phyloP scores from a whole-genome alignment of 1,140 invertebrate species.

The Drosophila parvula region DNA sequence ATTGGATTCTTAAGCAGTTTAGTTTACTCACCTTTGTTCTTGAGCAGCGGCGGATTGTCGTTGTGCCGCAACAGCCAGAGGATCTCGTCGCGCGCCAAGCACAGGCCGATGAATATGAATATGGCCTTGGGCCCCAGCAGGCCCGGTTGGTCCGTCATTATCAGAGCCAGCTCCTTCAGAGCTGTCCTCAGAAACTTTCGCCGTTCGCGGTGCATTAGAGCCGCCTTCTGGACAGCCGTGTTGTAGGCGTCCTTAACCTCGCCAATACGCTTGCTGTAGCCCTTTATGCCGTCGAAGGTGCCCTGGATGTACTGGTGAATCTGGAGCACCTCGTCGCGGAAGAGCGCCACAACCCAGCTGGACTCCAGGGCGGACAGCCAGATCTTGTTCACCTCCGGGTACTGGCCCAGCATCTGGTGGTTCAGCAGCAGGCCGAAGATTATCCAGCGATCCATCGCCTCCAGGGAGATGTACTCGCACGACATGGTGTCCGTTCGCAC shows the following conservation, averaged over 20 bases:
- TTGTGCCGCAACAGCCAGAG: constrained; percentile 98
- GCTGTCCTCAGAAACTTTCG: constrained; percentile 98
- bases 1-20: neutral
- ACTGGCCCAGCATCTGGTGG: constrained; percentile 91
- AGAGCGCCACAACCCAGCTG: constrained; percentile 96
- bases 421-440: constrained; percentile 97
- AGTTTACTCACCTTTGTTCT: constrained; percentile 88
- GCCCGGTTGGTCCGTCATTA: constrained; percentile 99
- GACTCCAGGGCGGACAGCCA: constrained; percentile 96
- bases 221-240: constrained; percentile 94
- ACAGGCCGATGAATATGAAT: constrained; percentile 97
- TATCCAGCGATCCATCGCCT: constrained; percentile 98
- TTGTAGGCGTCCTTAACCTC: constrained; percentile 98
- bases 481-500: constrained; percentile 97
- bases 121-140: constrained; percentile 98
- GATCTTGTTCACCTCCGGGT: constrained; percentile 93
- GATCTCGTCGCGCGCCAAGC: constrained; percentile 98
- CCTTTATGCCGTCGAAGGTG: constrained; percentile 98
- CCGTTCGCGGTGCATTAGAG: constrained; percentile 95
- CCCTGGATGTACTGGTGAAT: constrained; percentile 96
- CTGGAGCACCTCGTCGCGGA: constrained; percentile 98
- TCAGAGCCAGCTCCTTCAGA: constrained; percentile 96
- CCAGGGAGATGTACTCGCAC: constrained; percentile 98
- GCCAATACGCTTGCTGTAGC: constrained; percentile 94
- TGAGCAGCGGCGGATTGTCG: constrained; percentile 95